Evolutionary conservation across 1,140 invertebrate species (phyloP).

Genomic region (Cherax destructor): DNA sequence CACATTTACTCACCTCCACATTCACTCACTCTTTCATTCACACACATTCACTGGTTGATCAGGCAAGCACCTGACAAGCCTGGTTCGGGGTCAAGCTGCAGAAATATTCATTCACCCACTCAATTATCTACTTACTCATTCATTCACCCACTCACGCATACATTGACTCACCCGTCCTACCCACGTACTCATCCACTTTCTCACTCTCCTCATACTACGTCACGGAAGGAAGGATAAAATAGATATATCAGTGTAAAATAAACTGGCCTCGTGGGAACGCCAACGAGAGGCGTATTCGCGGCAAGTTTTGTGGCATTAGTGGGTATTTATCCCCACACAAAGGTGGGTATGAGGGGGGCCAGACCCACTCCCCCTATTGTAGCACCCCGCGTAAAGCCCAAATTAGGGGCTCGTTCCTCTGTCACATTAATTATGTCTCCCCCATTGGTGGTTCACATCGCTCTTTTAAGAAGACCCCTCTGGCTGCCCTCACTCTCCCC

Average conservation of each 20-base stretch:
- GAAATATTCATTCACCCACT: too few relatives aligned
- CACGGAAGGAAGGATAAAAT: not conserved
- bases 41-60: too few relatives aligned
- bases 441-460: slow-evolving; percentile 4
- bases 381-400: slow-evolving; percentile 21
- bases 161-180: not conserved
- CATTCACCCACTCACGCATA: too few relatives aligned
- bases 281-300: not conserved
- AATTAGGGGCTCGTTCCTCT: slow-evolving; percentile 23
- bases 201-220: too few relatives aligned
- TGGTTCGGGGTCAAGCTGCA: too few relatives aligned
- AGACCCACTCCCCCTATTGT: not conserved
- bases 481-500: too few relatives aligned
- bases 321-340: not conserved
- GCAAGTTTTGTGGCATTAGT: not conserved
- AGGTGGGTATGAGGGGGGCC: not conserved
- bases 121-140: too few relatives aligned
- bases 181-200: too few relatives aligned
- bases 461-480: not conserved
- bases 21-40: too few relatives aligned
- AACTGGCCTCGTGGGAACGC: not conserved
- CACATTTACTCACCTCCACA: too few relatives aligned
- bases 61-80: too few relatives aligned
- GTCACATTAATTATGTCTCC: slow-evolving; percentile 40
- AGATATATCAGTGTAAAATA: not conserved